phyloP scores from a whole-genome alignment of 2,797 vertebrate genomes.

The Babyrousa celebensis region DNA sequence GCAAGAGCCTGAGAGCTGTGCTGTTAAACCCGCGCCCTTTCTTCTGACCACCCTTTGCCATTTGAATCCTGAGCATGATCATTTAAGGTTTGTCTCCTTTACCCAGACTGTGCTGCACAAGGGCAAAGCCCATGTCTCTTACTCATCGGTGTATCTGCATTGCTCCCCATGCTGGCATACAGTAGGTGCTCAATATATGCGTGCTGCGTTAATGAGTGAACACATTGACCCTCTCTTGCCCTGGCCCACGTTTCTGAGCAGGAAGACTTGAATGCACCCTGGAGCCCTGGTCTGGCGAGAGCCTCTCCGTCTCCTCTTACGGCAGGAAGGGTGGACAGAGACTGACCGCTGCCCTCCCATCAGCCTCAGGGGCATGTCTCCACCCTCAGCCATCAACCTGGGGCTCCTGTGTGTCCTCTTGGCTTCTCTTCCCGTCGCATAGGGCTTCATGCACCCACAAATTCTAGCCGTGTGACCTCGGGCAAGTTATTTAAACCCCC shows the following conservation, averaged over 20 bases:
- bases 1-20: neutral
- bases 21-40: accelerated
- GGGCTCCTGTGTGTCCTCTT: neutral
- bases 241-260: neutral
- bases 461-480: neutral
- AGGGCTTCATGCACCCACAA: neutral
- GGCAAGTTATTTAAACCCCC: neutral
- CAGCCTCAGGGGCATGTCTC: neutral
- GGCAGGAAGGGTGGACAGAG: neutral
- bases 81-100: neutral
- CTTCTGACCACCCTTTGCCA: neutral
- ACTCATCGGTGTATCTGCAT: neutral
- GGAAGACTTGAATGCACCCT: neutral
- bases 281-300: neutral
- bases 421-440: neutral
- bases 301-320: neutral
- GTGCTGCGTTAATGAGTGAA: neutral
- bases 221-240: neutral
- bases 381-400: neutral
- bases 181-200: neutral
- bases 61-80: neutral
- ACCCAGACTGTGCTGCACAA: neutral
- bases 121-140: neutral
- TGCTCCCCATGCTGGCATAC: neutral
- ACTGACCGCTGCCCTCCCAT: neutral